Conservation (phyloP, 2,113 vertebrate genomes). For the Arizona elegans region DNA sequence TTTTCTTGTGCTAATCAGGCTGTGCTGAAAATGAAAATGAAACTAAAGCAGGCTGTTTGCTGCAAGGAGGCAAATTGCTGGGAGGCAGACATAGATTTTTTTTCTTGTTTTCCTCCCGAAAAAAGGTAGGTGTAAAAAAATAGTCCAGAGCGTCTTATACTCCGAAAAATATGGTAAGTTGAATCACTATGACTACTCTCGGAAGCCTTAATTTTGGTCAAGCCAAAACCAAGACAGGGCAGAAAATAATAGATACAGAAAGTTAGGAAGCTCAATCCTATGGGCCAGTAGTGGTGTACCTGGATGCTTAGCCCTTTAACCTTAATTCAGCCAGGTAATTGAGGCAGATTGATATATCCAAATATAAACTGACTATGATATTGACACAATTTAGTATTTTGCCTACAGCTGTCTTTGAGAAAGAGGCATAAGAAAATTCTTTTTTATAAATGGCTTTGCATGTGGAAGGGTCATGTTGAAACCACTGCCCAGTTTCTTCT, state of each 20-base stretch:
- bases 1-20: too few relatives aligned
- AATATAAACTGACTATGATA: background rate
- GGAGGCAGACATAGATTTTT: too few relatives aligned
- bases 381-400: background rate
- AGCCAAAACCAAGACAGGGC: background rate
- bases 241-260: background rate
- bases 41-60: too few relatives aligned
- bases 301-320: background rate
- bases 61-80: too few relatives aligned
- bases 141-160: too few relatives aligned
- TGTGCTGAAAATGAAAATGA: too few relatives aligned
- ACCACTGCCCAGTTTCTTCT: background rate
- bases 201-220: background rate
- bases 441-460: background rate
- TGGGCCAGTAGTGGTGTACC: background rate
- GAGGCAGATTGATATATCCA: background rate
- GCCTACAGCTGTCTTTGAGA: background rate
- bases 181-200: background rate
- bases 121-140: too few relatives aligned
- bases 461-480: background rate
- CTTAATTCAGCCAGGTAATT: background rate
- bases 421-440: background rate
- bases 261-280: background rate
- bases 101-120: too few relatives aligned
- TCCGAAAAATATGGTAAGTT: background rate